Conservation (phyloP, 1,140 invertebrate genomes). For the Heliothis subflexa region DNA sequence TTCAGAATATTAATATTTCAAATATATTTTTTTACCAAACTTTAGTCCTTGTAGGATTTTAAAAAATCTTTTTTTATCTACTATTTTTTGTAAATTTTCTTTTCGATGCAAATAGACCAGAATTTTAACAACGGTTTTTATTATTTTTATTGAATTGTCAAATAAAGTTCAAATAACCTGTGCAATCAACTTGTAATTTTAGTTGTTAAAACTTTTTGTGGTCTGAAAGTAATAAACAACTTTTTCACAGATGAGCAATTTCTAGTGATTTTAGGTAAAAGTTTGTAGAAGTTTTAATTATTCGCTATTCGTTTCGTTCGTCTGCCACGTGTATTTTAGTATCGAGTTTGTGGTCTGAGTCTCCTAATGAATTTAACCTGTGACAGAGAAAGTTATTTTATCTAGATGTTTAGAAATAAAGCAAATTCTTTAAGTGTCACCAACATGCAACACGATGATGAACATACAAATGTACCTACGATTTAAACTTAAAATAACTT, state of each 20-base stretch:
- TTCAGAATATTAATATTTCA: slow-evolving; percentile 18
- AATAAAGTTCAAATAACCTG: not conserved
- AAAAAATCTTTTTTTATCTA: too few relatives aligned
- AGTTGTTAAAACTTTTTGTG: not conserved
- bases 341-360: not conserved
- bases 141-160: not conserved
- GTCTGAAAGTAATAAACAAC: slow-evolving; percentile 5
- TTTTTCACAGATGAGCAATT: slow-evolving; percentile 27
- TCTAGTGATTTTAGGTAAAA: slow-evolving; percentile 17
- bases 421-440: too few relatives aligned
- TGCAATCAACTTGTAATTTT: slow-evolving; percentile 9
- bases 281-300: slow-evolving; percentile 21
- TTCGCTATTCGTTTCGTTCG: not conserved
- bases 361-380: slow-evolving; percentile 3
- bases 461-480: not conserved
- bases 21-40: not conserved
- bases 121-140: not conserved
- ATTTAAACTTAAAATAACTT: too few relatives aligned
- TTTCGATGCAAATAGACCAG: too few relatives aligned
- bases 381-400: not conserved
- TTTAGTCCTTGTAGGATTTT: too few relatives aligned
- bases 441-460: not conserved
- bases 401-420: too few relatives aligned
- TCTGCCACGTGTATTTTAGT: not conserved
- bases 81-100: too few relatives aligned